Evolutionary conservation across 2,113 vertebrate genomes (phyloP).

Genomic region (Dendropsophus ebraccatus): DNA sequence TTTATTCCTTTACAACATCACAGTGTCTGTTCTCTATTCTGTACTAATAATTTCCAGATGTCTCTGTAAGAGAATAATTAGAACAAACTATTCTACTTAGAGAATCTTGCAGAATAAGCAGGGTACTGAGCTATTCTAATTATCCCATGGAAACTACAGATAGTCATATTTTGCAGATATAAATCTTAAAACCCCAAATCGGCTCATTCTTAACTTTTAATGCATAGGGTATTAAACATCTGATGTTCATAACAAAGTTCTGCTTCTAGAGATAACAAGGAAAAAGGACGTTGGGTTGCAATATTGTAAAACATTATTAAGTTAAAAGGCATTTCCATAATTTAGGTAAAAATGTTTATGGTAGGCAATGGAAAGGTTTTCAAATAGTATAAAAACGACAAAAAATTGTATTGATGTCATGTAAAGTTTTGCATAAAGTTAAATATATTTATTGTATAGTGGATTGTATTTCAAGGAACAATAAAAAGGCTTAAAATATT

Average conservation of each 20-base stretch:
- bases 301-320: neutral
- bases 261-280: neutral
- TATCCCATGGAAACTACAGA: neutral
- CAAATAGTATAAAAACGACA: neutral
- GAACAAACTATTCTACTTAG: slow-evolving; percentile 3
- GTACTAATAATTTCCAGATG: slow-evolving; percentile 1
- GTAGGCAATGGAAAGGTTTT: neutral
- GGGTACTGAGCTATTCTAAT: neutral
- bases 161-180: neutral
- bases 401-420: too few species aligned
- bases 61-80: neutral
- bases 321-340: neutral
- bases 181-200: neutral
- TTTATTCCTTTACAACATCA: too few species aligned
- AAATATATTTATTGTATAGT: too few species aligned
- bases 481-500: too few species aligned
- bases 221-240: neutral
- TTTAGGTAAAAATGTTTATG: neutral
- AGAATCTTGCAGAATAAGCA: slow-evolving; percentile 6
- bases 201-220: neutral
- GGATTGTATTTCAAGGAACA: too few species aligned
- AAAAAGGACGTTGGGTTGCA: neutral
- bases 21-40: neutral
- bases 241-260: neutral
- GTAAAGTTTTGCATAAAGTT: too few species aligned